Conservation (phyloP, 1,140 invertebrate species). For the Anastrepha ludens region DNA sequence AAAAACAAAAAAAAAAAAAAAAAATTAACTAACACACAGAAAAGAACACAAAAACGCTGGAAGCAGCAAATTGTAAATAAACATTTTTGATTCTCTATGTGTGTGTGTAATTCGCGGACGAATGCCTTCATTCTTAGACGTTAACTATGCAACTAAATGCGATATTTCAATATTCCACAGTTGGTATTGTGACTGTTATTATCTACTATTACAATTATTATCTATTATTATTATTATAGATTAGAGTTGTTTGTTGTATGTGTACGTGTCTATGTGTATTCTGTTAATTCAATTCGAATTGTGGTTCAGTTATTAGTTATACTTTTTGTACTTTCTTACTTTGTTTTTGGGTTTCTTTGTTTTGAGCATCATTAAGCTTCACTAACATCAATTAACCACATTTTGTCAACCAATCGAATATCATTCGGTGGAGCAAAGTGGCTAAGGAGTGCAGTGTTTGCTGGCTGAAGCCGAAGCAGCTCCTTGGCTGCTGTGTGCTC, state of each 20-base stretch:
- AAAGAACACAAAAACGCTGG: not conserved
- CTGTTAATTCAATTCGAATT: slow-evolving; percentile 59
- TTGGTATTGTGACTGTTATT: not conserved
- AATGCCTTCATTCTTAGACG: slow-evolving; percentile 35
- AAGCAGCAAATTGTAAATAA: slow-evolving; percentile 7
- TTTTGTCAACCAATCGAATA: not conserved
- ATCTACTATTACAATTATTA: not conserved
- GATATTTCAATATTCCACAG: not conserved
- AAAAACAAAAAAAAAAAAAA: not conserved
- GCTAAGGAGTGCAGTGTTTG: not conserved
- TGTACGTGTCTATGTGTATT: slow-evolving; percentile 74
- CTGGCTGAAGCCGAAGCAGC: not conserved
- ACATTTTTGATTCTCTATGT: slow-evolving; percentile 25
- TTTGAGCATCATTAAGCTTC: slow-evolving; percentile 15
- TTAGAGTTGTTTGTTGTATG: slow-evolving; percentile 61
- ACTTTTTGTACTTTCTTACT: slow-evolving; percentile 27
- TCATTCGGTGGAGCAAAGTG: not conserved
- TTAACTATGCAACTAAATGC: slow-evolving; percentile 19
- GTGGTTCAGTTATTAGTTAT: not conserved
- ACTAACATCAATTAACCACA: slow-evolving; percentile 54
- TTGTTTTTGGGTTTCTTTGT: slow-evolving; percentile 54
- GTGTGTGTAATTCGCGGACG: slow-evolving; percentile 28
- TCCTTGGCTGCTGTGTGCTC: not conserved
- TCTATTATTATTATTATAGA: not conserved
- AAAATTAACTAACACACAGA: not conserved